Percentiles rank a stretch among this genome's conserved stretches.
Conservation (phyloP, 1,140 invertebrate genomes). For the Lasioglossum albipes region DNA sequence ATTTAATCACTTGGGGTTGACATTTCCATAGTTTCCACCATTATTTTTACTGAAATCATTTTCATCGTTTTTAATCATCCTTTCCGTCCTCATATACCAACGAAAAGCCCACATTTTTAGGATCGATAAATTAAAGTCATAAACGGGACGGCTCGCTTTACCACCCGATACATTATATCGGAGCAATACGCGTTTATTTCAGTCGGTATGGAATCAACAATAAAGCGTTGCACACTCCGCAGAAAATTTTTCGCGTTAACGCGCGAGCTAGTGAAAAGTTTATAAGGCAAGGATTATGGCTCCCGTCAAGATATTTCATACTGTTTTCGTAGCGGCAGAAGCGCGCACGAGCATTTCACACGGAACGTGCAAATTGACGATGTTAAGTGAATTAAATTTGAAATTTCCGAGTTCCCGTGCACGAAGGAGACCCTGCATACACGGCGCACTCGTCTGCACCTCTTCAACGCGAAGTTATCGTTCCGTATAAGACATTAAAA, state of each 20-base stretch:
- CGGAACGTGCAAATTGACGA: neutral
- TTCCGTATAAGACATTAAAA: conserved; percentile 11
- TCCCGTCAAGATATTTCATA: neutral
- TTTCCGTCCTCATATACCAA: no score
- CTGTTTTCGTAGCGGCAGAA: neutral
- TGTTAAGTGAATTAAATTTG: conserved; percentile 6
- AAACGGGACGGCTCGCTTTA: no score
- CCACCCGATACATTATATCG: no score
- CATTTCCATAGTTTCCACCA: no score
- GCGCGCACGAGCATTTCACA: neutral
- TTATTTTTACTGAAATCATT: no score
- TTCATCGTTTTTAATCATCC: no score
- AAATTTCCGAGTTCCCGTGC: neutral
- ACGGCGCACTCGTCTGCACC: neutral
- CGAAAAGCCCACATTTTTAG: no score
- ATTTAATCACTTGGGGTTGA: no score
- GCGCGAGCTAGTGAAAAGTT: neutral
- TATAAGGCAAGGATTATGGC: neutral
- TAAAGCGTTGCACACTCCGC: neutral
- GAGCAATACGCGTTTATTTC: neutral
- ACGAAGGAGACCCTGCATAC: neutral
- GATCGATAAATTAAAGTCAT: no score
- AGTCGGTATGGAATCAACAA: neutral
- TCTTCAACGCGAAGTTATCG: conserved; percentile 6
- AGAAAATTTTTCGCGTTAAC: neutral